phyloP scores from a whole-genome alignment of 2,113 vertebrate genomes.

The Prionailurus viverrinus region DNA sequence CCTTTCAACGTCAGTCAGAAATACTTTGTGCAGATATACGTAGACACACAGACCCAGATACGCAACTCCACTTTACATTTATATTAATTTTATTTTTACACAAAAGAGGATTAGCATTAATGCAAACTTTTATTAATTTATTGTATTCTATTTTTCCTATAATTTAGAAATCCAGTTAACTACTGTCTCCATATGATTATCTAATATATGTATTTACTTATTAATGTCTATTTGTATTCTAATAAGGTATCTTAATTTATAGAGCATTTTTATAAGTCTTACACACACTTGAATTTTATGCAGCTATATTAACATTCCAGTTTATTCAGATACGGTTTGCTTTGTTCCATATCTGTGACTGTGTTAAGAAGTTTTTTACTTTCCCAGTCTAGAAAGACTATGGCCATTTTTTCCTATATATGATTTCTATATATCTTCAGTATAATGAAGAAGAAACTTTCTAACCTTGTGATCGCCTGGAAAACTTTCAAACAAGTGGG shows the following conservation, averaged over 20 bases:
- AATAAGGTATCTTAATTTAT: slow-evolving; percentile 61
- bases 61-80: slow-evolving; percentile 18
- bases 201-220: slow-evolving; percentile 34
- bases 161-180: slow-evolving; percentile 57
- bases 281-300: slow-evolving; percentile 48
- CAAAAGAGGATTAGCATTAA: slow-evolving; percentile 33
- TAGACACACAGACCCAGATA: neutral
- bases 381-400: slow-evolving; percentile 16
- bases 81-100: slow-evolving; percentile 66
- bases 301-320: neutral
- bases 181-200: neutral
- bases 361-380: slow-evolving; percentile 36
- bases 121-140: slow-evolving; percentile 54
- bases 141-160: slow-evolving; percentile 56
- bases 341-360: slow-evolving; percentile 9
- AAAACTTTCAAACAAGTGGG: slow-evolving; percentile 79
- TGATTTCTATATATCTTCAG: slow-evolving; percentile 62
- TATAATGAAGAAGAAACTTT: slow-evolving; percentile 73
- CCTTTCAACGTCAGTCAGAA: slow-evolving; percentile 74
- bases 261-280: slow-evolving; percentile 53
- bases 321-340: slow-evolving; percentile 60
- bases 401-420: slow-evolving; percentile 36
- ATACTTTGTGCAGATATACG: neutral
- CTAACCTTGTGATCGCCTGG: slow-evolving; percentile 79
- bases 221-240: neutral